Conservation (phyloP, 1,140 invertebrate species). For the Matsumurasca onukii region DNA sequence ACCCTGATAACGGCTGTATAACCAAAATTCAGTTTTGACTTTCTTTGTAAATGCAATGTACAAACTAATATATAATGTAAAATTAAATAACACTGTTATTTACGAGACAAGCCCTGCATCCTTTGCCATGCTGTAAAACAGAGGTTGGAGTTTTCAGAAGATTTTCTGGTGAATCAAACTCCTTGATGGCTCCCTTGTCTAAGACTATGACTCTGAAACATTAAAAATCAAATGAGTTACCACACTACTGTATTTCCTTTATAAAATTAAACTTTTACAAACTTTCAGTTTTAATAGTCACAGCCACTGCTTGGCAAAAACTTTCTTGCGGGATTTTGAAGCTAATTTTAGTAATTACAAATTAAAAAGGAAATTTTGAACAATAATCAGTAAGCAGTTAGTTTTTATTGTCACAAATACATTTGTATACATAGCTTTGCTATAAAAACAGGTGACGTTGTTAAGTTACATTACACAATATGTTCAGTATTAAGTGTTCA, state of each 20-base stretch:
- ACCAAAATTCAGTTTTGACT: too few relatives aligned
- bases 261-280: neutral
- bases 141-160: slow-evolving; percentile 73
- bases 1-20: too few relatives aligned
- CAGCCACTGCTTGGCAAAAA: neutral
- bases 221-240: neutral
- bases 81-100: too few relatives aligned
- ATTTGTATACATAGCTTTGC: too few relatives aligned
- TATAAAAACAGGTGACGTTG: too few relatives aligned
- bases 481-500: too few relatives aligned
- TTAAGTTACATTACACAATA: too few relatives aligned
- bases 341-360: too few relatives aligned
- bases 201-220: slow-evolving; percentile 79
- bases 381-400: neutral
- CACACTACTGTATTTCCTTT: neutral
- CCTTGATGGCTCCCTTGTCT: slow-evolving; percentile 76
- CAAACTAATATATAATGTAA: too few relatives aligned
- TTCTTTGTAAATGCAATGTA: too few relatives aligned
- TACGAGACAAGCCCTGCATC: slow-evolving; percentile 62
- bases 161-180: slow-evolving; percentile 74
- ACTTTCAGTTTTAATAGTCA: neutral
- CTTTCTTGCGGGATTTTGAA: neutral
- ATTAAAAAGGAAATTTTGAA: neutral
- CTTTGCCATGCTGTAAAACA: slow-evolving; percentile 89
- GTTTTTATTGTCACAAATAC: neutral